phyloP scores from a whole-genome alignment of 2,797 vertebrate species.

The Girardinus metallicus region DNA sequence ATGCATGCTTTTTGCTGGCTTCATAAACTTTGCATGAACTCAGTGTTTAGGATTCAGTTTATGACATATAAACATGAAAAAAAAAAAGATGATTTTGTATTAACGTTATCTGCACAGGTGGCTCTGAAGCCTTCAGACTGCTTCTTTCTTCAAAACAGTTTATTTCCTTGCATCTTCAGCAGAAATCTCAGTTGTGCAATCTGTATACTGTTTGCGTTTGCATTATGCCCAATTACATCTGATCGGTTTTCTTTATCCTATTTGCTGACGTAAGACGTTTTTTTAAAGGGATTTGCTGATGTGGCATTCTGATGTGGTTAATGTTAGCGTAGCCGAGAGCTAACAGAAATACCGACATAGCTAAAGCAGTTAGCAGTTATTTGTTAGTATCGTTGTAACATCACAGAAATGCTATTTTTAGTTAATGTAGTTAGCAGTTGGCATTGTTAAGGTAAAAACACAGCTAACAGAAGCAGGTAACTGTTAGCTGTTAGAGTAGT shows the following conservation, averaged over 20 bases:
- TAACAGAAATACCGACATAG: neutral
- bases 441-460: neutral
- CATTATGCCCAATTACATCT: neutral
- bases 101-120: slow-evolving; percentile 9
- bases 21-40: slow-evolving; percentile 25
- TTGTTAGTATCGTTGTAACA: neutral
- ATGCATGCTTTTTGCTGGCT: slow-evolving; percentile 9
- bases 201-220: neutral
- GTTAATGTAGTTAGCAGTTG: neutral
- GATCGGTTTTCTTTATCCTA: neutral
- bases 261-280: neutral
- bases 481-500: neutral
- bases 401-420: neutral
- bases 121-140: neutral
- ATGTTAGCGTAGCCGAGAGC: neutral
- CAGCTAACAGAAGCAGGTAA: neutral
- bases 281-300: neutral
- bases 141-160: neutral
- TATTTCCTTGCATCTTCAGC: neutral
- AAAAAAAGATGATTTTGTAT: slow-evolving; percentile 1
- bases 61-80: slow-evolving; percentile 19
- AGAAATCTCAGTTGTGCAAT: neutral
- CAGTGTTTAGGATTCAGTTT: slow-evolving; percentile 36
- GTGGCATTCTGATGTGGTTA: neutral
- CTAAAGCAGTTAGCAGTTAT: neutral